Base-by-base conservation (phyloP, 2,888 invertebrate genomes). In the Rhogogaster chlorosoma region DNA sequence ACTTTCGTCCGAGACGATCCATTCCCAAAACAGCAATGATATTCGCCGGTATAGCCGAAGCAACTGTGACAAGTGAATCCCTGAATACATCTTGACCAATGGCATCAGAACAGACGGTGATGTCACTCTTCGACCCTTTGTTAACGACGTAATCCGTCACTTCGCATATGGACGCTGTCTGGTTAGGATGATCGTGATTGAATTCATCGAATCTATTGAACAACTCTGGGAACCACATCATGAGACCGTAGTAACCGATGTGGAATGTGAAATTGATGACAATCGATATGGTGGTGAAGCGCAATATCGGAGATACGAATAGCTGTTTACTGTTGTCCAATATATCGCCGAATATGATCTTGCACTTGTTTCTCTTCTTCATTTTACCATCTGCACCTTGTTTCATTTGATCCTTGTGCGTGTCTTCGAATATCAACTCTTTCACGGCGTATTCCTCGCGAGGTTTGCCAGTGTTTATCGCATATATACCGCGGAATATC, bases 161-260 rank as follows among this genome's bases (percentile, higher is more conserved):
- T 86, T 96, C 94, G 91, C 97, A 97, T 84, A 97, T 97, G 88
- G 96, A 95, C 0, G 96, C 96, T 82, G 95, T 94, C 77, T 95
- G 94, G 89, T 95, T 29, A 0, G 73, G 73, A 73, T 73, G 38
- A 32, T 95, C 94, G 83, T 95, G 95, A 82, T 96, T 95, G 94
- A 95, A 98, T 92, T 97, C 97, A 94, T 98, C 97, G 93, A 97
- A 98, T 77, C 98, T 96, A 93, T 97, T 97, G 94, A 98, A 99
- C 92, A 99, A 95, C 94, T 98, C 98, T 0, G 98, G 98, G 94
- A 98, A 98, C 99, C 99, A 99, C 97, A 99, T 98, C 97, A 98
- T 98, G 84, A 99, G 94, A 67, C 98, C 98, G 93, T 99, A 99
- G 93, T 98, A 99, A 85, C 97, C 98, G 94, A 98, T 98, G 94